Base-by-base conservation (phyloP, 53 echinoderm and acorn worm species). In the Henricia sp. region DNA sequence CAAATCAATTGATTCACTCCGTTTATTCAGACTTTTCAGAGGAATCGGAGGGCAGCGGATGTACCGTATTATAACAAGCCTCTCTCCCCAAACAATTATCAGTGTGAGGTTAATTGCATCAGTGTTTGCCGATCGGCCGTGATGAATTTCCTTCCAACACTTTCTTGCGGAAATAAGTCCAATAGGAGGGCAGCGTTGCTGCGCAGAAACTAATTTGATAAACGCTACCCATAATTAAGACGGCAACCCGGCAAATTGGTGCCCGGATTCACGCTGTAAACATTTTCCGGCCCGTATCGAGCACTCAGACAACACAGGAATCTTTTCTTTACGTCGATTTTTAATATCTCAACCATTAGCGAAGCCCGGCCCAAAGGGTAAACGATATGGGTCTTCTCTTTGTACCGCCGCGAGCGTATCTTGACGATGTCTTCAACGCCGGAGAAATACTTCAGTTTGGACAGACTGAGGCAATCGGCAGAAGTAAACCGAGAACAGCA, bases 281-380 rank as follows among this genome's bases (percentile, higher is more conserved):
- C 13, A 67, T 4, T 46, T 33, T 46, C 1, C 13, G 28, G 1
- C 12, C 11, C 34, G 30, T 40, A 28, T 70, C 12, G 27, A 70
- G 28, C 48, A 70, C 2, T 28, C 35, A 48, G 70, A 43, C 70
- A 70, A 70, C 70, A 16, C 50, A 70, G 48, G 29, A 70, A 70
- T 70, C 37, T 23, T 1, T 19, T 3, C 9, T 29, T 29, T 3
- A 32, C 12, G 56, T 56, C n/a, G n/a, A n/a, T n/a, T n/a, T n/a
- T n/a, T n/a, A n/a, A n/a, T n/a, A n/a, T n/a, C n/a, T n/a, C n/a
- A n/a, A n/a, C n/a, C n/a, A n/a, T n/a, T n/a, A n/a, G n/a, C n/a
- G n/a, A n/a, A n/a, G n/a, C n/a, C n/a, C n/a, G n/a, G n/a, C n/a
- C n/a, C n/a, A n/a, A n/a, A n/a, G n/a, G n/a, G n/a, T n/a, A n/a